Conservation (phyloP, 2,888 invertebrate genomes). For the Andrena hattorfiana region DNA sequence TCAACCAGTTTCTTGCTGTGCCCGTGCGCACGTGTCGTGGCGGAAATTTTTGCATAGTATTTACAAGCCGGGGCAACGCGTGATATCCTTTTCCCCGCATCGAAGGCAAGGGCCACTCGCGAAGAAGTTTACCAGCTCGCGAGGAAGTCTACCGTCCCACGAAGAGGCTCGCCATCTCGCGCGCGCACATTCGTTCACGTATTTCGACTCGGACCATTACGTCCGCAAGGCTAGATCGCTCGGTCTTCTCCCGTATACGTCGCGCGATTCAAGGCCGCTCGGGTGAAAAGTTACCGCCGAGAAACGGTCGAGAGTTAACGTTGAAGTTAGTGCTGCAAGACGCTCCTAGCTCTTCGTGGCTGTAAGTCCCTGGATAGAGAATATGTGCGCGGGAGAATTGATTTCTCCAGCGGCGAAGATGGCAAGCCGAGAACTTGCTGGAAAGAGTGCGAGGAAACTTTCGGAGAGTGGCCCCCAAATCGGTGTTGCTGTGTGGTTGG, state of each 20-base stretch:
- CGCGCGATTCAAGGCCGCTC: too few relatives aligned
- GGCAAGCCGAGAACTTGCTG: not conserved
- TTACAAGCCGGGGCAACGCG: not conserved
- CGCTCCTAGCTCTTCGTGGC: too few relatives aligned
- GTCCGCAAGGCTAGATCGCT: too few relatives aligned
- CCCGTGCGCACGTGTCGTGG: not conserved
- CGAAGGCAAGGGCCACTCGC: constrained; percentile 15
- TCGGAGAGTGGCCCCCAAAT: constrained; percentile 42
- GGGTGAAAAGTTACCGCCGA: too few relatives aligned
- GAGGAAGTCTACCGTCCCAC: not conserved
- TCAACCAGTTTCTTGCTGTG: not conserved
- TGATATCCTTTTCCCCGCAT: not conserved
- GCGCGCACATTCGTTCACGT: too few relatives aligned
- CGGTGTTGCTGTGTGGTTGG: not conserved
- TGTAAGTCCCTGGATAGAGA: too few relatives aligned
- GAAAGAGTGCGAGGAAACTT: not conserved
- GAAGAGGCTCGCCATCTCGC: too few relatives aligned
- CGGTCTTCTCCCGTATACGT: too few relatives aligned
- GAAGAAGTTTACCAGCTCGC: not conserved
- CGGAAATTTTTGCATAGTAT: constrained; percentile 9
- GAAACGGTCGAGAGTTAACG: too few relatives aligned
- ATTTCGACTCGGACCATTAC: not conserved
- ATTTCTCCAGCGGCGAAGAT: not conserved
- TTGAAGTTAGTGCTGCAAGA: too few relatives aligned
- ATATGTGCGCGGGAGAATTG: not conserved